Base-by-base conservation (phyloP, 2,888 invertebrate genomes). In the Thelaira solivaga region DNA sequence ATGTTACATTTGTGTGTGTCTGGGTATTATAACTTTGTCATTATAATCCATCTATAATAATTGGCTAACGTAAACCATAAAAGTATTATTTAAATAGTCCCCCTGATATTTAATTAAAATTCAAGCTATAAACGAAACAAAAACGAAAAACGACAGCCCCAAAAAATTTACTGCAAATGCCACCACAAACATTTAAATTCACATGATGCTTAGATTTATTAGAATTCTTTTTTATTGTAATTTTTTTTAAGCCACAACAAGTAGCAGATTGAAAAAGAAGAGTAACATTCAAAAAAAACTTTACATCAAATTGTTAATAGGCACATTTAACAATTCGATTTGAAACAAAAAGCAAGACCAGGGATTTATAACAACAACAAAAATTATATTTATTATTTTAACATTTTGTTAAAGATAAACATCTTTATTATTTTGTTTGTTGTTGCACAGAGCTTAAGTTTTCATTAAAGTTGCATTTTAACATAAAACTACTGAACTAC, bases 321-420 rank as follows among this genome's bases (percentile, higher is more conserved):
- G 71, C 51, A 45, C 45, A 72, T 62, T 57, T 55, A 64, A 47
- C 26, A 39, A 36, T 64, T 31, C 31, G 29, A n/a, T 1, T 47
- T 26, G 6, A 51, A 65, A 29, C 64, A 51, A 20, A 51, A 57
- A 22, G 10, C 10, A n/a, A n/a, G n/a, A n/a, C n/a, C n/a, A n/a
- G n/a, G n/a, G n/a, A n/a, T n/a, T n/a, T n/a, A n/a, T n/a, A n/a
- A n/a, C 24, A 45, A 11, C 7, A 65, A 10, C 36, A 26, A 57
- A 47, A 69, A 73, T 13, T 41, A 43, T 39, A 64, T 73, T 69
- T 78, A 73, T 78, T 78, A 69, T 78, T 78, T 77, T 78, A 73
- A 78, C 77, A 73, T 78, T 78, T 77, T 55, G 29, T 43, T 39
- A 45, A 51, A 45, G 77, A 73, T 78, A 78, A 73, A 73, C 64